Evolutionary conservation across 2,888 invertebrate genomes (phyloP).

Genomic region (Alcis repandata): DNA sequence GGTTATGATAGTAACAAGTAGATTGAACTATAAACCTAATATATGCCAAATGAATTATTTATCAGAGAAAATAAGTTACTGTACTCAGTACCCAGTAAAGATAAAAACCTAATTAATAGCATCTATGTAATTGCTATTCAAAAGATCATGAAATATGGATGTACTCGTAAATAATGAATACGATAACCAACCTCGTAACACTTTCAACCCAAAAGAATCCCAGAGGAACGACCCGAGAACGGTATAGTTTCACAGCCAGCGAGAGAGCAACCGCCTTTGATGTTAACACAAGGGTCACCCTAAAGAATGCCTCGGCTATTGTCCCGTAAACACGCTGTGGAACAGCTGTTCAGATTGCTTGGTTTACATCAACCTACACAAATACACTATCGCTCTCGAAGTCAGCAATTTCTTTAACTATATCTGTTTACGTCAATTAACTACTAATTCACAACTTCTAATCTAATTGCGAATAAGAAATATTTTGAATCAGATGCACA

Average conservation of each 20-base stretch:
- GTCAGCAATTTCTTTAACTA: not conserved
- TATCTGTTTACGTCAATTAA: too few species aligned
- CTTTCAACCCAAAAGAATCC: constrained; percentile 9
- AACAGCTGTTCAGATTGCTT: constrained; percentile 14
- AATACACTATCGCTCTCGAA: too few species aligned
- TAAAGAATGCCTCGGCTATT: constrained; percentile 37
- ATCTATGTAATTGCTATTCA: not conserved
- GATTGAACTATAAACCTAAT: too few species aligned
- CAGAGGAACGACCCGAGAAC: constrained; percentile 14
- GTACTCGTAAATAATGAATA: constrained; percentile 7
- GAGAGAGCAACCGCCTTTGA: constrained; percentile 45
- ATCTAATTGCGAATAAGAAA: too few species aligned
- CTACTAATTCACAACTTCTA: too few species aligned
- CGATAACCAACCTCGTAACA: not conserved
- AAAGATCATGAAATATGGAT: not conserved
- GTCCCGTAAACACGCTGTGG: constrained; percentile 16
- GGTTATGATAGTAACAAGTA: too few species aligned
- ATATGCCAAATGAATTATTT: too few species aligned
- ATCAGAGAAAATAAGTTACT: too few species aligned
- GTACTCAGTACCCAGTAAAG: not conserved
- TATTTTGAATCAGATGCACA: too few species aligned
- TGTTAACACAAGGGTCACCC: constrained; percentile 36
- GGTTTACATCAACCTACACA: constrained; percentile 2
- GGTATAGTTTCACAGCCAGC: constrained; percentile 31
- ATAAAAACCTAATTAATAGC: not conserved